Evolutionary conservation across 2,888 invertebrate genomes (phyloP), one percentile per base, ranked within the genome.

Genomic region (Taphrorychus bicolor): DNA sequence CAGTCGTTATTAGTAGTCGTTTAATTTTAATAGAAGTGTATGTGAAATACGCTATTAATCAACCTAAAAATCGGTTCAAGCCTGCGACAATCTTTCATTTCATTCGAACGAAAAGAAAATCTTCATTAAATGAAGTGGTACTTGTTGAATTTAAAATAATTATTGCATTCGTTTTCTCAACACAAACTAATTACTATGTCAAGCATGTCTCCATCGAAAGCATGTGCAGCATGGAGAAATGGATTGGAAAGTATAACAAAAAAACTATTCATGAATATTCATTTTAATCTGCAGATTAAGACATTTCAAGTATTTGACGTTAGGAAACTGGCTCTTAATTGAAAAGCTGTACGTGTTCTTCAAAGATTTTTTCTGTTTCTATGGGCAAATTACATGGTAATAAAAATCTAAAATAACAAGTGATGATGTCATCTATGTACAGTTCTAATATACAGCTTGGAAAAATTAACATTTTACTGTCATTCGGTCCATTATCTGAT

Each of bases 381-480:
- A 32, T 32, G 2, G 32, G 32, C 3, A 32, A 32, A 32, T 11
- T 32, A 32, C 32, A 32, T 32, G 32, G 32, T 3, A 32, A 32
- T 32, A 3, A 9, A 51, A 16, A 11, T 51, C 18, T 18, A 63
- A 63, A 63, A 63, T 63, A 63, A 57, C 63, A 5, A 51, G 4
- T 18, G n/a, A 42, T 64, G 64, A 64, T 64, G 64, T 64, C 64
- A 64, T 24, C 53, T 23, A 24, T 53, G 24, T 53, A 64, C 58
- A 64, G 53, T 59, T 58, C 52, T 52, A 53, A 57, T 45, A 49
- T 45, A 49, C 21, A 48, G 51, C 22, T 22, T 56, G 57, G 21
- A 58, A 63, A 63, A 49, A 64, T 64, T 64, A 42, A 21, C 64
- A 64, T 64, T 64, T 64, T 64, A 53, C 59, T 16, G 22, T 16